These are phyloP conservation scores for Xiphophorus maculatus DNA, from an alignment of 2,113 vertebrate species.

Conservation along the genomic window DNA sequence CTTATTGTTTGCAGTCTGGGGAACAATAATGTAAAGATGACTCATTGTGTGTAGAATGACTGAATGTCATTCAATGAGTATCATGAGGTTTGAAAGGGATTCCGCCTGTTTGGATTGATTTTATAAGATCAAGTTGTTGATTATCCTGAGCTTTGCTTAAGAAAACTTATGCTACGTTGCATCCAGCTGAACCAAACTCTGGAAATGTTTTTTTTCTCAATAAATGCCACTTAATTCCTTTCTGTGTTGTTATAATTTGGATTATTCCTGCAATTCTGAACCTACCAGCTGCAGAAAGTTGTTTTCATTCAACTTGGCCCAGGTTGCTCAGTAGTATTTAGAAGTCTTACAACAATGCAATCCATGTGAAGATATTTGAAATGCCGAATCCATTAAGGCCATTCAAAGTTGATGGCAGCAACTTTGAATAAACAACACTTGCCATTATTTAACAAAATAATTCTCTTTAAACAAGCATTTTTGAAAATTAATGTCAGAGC, in stretches of 20 bases:
- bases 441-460: constrained; percentile 63
- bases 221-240: neutral
- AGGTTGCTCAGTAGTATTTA: constrained; percentile 33
- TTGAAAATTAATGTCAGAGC: constrained; percentile 69
- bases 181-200: neutral
- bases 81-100: too few species aligned
- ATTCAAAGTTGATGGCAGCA: constrained; percentile 58
- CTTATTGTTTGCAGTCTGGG: too few species aligned
- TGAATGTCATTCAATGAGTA: too few species aligned
- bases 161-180: neutral
- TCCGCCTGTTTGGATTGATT: too few species aligned
- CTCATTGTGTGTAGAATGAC: too few species aligned
- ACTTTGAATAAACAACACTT: constrained; percentile 66
- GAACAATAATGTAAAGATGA: too few species aligned
- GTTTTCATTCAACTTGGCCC: constrained; percentile 39
- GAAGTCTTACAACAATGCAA: constrained; percentile 14
- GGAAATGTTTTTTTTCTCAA: neutral
- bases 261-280: constrained; percentile 3
- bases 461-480: constrained; percentile 68
- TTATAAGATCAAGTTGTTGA: neutral
- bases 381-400: constrained; percentile 59
- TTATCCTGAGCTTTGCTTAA: neutral
- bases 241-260: too few species aligned
- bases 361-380: constrained; percentile 39
- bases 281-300: constrained; percentile 39